phyloP scores from a whole-genome alignment of 2,888 invertebrate species.

The Lycocerus yunnanus region DNA sequence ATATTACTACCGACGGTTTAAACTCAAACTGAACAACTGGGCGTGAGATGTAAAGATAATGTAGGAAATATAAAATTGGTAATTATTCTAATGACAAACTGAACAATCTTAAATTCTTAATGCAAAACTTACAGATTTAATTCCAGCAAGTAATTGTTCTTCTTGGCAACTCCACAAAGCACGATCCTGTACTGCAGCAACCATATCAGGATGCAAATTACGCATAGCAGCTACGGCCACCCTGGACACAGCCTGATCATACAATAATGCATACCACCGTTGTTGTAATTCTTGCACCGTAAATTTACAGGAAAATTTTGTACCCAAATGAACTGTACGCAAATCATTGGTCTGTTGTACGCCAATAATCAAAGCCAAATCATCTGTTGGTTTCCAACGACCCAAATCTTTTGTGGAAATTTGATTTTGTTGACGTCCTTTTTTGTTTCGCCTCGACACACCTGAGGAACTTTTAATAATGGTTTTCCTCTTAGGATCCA shows the following conservation, averaged over 20 bases:
- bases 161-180: slow-evolving; percentile 90
- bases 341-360: slow-evolving; percentile 88
- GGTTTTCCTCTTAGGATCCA: slow-evolving; percentile 55
- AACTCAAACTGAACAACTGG: too few relatives aligned
- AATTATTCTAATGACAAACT: too few relatives aligned
- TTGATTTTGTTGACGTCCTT: slow-evolving; percentile 69
- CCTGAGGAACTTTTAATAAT: slow-evolving; percentile 50
- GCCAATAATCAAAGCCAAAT: slow-evolving; percentile 89
- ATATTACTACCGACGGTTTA: too few relatives aligned
- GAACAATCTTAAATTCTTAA: not conserved
- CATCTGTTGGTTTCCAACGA: slow-evolving; percentile 97
- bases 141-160: slow-evolving; percentile 80
- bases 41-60: too few relatives aligned
- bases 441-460: slow-evolving; percentile 59
- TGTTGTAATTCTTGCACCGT: slow-evolving; percentile 92
- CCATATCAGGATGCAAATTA: slow-evolving; percentile 89
- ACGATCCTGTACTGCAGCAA: slow-evolving; percentile 84
- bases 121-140: slow-evolving; percentile 72
- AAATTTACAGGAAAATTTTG: slow-evolving; percentile 95
- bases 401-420: slow-evolving; percentile 84
- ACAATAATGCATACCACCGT: slow-evolving; percentile 94
- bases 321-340: slow-evolving; percentile 83
- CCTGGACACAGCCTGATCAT: slow-evolving; percentile 92
- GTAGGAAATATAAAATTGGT: too few relatives aligned
- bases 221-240: slow-evolving; percentile 92